Evolutionary conservation across 2,888 invertebrate genomes (phyloP).

Genomic region (Mimachlamys varia): DNA sequence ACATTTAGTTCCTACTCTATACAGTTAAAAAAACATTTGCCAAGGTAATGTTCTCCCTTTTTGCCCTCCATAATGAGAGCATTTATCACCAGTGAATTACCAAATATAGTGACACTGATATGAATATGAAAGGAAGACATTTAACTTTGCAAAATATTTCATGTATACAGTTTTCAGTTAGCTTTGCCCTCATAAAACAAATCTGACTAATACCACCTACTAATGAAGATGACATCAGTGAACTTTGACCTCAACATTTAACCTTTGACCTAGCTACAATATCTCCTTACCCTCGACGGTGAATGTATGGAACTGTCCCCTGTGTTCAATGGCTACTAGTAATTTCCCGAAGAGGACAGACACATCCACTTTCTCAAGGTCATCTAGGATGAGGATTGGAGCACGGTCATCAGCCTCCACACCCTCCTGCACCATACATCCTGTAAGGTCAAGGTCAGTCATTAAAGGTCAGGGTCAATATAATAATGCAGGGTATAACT

Average conservation of each 20-base stretch:
- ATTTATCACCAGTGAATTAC: no score
- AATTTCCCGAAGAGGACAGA: constrained; percentile 74
- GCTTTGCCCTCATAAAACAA: no score
- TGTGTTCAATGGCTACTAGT: constrained; percentile 71
- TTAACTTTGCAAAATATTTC: no score
- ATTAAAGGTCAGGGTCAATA: background rate
- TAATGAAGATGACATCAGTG: background rate
- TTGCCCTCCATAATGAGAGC: no score
- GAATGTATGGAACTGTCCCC: constrained; percentile 73
- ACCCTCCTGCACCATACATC: constrained; percentile 68
- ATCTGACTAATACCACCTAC: no score
- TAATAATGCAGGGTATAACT: background rate
- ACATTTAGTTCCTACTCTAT: no score
- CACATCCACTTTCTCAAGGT: constrained; percentile 73
- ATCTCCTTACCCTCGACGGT: constrained; percentile 61
- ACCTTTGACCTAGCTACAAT: background rate
- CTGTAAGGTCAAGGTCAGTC: constrained; percentile 57
- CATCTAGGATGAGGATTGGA: constrained; percentile 76
- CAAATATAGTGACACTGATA: no score
- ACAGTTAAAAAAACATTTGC: no score
- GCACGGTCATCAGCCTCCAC: constrained; percentile 51
- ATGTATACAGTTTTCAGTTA: no score
- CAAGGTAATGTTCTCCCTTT: no score
- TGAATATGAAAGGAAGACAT: no score
- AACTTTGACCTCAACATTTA: background rate